Base-by-base conservation (phyloP, 2,888 invertebrate species). In the Dioctria rufipes region DNA sequence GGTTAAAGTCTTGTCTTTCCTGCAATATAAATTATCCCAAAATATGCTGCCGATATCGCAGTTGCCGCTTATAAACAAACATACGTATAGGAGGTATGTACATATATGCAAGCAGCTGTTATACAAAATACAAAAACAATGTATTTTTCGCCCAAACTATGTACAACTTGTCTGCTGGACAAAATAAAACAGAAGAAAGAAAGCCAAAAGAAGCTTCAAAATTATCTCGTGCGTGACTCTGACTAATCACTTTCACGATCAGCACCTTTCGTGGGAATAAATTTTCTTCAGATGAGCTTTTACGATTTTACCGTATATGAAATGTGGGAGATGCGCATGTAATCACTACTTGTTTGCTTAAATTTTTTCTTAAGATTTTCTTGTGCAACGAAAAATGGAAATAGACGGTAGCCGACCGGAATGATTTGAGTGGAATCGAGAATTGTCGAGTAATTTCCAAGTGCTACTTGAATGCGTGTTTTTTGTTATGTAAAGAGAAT, bases 221-320 rank as follows among this genome's bases (percentile, higher is more conserved):
- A 54, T 25, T 25, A n/a, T 54, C 54, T 54, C 54, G 11, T 54
- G 11, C 54, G 11, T 54, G 11, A 54, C 54, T 25, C 42, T 69
- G 69, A 69, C 51, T 69, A 69, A 69, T 69, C 69, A 69, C 69
- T 69, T 69, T 69, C 69, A 51, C 69, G 69, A 51, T 51, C 49
- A 69, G 69, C 49, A 69, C 51, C 49, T 39, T 43, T 69, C 49
- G 69, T 69, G 69, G 69, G 69, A 69, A 69, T 69, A 4, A n/a
- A 11, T 11, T 54, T 69, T 11, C 69, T 69, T 69, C 69, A 25
- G 25, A 25, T 25, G 25, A 2, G 25, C 25, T 25, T 25, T 25
- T 25, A 25, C 2, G 25, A 25, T 69, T 37, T 51, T 51, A 39
- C 69, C 49, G 25, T 25, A 25, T 25, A 25, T 69, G 39, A 46